Percentiles rank a stretch among this genome's conserved stretches.
phyloP scores from a whole-genome alignment of 2,888 invertebrate genomes.

The Laothoe populi region DNA sequence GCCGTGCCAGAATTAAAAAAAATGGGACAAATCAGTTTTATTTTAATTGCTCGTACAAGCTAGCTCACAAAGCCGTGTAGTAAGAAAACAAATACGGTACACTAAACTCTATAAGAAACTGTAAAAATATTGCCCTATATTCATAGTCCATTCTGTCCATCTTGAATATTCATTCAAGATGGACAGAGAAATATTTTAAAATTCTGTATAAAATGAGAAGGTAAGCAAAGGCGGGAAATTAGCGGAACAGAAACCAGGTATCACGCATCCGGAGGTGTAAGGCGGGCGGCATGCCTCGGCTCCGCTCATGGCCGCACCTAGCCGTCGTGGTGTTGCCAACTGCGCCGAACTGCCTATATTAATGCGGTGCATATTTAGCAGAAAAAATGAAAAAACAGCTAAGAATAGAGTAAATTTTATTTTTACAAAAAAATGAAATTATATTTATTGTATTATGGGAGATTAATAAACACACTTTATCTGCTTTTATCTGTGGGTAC shows the following conservation, averaged over 20 bases:
- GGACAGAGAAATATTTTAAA: slow-evolving; percentile 1
- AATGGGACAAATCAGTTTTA: too few relatives aligned
- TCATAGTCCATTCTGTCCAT: too few relatives aligned
- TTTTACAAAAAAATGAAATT: too few relatives aligned
- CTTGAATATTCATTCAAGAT: not conserved
- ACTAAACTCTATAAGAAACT: too few relatives aligned
- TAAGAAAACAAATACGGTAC: too few relatives aligned
- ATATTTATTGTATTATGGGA: too few relatives aligned
- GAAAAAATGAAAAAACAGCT: not conserved
- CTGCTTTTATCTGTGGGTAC: too few relatives aligned
- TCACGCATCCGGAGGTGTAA: slow-evolving; percentile 29
- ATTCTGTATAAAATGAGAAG: slow-evolving; percentile 13
- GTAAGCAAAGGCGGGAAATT: slow-evolving; percentile 30
- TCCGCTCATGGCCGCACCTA: slow-evolving; percentile 19
- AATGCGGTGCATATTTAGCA: not conserved
- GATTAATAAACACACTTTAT: too few relatives aligned
- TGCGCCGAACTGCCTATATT: not conserved
- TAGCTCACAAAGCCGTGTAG: too few relatives aligned
- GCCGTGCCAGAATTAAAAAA: too few relatives aligned
- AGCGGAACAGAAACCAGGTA: slow-evolving; percentile 29
- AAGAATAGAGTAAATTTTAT: not conserved
- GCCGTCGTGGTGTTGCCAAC: slow-evolving; percentile 21
- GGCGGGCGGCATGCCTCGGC: slow-evolving; percentile 29
- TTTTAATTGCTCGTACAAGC: too few relatives aligned
- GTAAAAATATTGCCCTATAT: not conserved